Evolutionary conservation across 2,888 invertebrate species (phyloP), one percentile per base, ranked within the genome.

Genomic region (Drosophila colorata): DNA sequence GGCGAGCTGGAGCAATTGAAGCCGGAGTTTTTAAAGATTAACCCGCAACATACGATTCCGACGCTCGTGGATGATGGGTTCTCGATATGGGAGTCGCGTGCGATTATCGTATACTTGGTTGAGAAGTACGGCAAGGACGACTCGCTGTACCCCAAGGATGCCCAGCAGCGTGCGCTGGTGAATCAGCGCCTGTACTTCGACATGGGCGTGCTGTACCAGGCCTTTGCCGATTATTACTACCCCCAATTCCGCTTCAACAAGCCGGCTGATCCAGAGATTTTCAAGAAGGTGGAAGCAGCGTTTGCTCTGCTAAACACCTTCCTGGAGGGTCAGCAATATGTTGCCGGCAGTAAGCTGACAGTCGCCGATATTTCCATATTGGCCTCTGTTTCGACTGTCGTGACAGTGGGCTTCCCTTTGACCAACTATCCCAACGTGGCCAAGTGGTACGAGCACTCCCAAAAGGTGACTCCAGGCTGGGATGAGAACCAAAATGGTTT

Each of bases 41-140:
- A 96, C 91, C 96, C 96, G 0, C 96, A 97, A 91, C 97, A 97
- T 90, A 95, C 95, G 20, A 94, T 98, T 56, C 97, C 98, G 0
- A 96, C 96, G 0, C 91, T 98, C 41, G 95, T 95, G 60, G 97
- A 98, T 91, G 95, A 96, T 85, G 97, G 96, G 0, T 95, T 97
- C 89, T 91, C 94, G 20, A 90, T 98, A 53, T 96, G 95, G 94
- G 97, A 98, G 93, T 97, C 97, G 38, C 95, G 97, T 38, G 95
- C 96, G 60, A 97, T 97, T 90, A 94, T 96, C 90, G 93, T 94
- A 0, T 97, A 97, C 91, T 93, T 97, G 87, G 95, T 93, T 13
- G 95, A 95, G 91, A 95, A 96, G 88, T 97, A 97, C 89, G 96
- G 95, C 44, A 96, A 96, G n/a, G 94, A 95, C 76, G 95, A 95